Evolutionary conservation across 92 coral and sea anemone species (phyloP).

Genomic region (Paramuricea clavata): DNA sequence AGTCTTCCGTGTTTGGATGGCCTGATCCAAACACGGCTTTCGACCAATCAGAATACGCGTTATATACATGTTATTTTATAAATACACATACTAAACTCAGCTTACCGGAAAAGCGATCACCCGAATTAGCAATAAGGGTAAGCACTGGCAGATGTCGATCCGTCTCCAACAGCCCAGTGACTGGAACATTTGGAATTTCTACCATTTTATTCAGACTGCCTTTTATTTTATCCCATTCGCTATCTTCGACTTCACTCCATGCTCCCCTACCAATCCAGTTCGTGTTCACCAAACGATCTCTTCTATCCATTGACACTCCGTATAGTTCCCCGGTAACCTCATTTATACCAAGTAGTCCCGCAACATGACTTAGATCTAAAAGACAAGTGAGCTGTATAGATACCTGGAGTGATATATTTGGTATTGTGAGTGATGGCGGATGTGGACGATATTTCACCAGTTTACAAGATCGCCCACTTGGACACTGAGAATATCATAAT

Average conservation of each 20-base stretch:
- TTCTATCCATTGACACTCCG: slow-evolving; percentile 48
- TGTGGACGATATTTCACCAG: too few species aligned
- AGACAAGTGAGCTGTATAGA: background rate
- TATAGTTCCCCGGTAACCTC: slow-evolving; percentile 33
- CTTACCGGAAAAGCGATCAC: slow-evolving; percentile 23
- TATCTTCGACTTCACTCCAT: background rate
- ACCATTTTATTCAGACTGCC: slow-evolving; percentile 8
- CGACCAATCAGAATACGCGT: too few species aligned
- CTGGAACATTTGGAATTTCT: slow-evolving; percentile 55
- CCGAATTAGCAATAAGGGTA: background rate
- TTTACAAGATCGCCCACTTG: too few species aligned
- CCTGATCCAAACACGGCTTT: too few species aligned
- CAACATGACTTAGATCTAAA: background rate
- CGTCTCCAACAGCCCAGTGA: slow-evolving; percentile 1
- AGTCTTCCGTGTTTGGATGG: too few species aligned
- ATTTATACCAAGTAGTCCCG: slow-evolving; percentile 15
- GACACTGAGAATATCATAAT: too few species aligned
- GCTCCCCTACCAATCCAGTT: slow-evolving; percentile 30
- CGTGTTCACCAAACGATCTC: slow-evolving; percentile 29
- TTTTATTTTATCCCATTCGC: slow-evolving; percentile 38
- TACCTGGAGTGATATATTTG: background rate
- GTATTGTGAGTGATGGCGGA: background rate
- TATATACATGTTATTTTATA: too few species aligned
- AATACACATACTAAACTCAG: too few species aligned
- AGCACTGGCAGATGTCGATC: slow-evolving; percentile 12